phyloP scores from a whole-genome alignment of 1,140 invertebrate species.

The Probaryconus sp. region DNA sequence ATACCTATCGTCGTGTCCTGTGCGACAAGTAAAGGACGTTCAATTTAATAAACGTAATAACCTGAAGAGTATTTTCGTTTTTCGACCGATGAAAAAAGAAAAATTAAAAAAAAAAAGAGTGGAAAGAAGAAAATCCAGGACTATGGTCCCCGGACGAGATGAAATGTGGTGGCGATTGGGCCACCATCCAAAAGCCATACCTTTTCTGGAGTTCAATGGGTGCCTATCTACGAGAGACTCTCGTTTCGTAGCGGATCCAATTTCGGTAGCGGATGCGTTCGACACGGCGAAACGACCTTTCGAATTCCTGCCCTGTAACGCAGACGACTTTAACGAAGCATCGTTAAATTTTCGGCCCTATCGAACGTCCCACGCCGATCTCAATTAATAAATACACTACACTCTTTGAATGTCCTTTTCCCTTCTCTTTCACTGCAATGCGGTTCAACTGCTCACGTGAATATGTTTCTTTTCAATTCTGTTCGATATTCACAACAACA shows the following conservation, averaged over 20 bases:
- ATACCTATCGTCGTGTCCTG: conserved; percentile 63
- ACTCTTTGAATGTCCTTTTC: too few relatives aligned
- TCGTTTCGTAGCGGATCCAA: conserved; percentile 47
- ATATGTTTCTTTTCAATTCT: too few relatives aligned
- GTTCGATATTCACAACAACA: too few relatives aligned
- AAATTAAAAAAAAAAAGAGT: too few relatives aligned
- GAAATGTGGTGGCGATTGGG: conserved; percentile 77
- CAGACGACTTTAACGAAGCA: conserved; percentile 66
- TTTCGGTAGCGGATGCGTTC: conserved; percentile 36
- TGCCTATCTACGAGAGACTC: conserved; percentile 47
- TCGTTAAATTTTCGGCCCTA: conserved; percentile 64
- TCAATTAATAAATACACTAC: conserved; percentile 67
- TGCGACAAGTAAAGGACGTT: conserved; percentile 64
- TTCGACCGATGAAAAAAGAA: conserved; percentile 63
- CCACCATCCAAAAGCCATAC: conserved; percentile 74
- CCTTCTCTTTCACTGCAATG: too few relatives aligned
- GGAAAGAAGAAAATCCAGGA: conserved; percentile 66
- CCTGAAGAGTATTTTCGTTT: conserved; percentile 75
- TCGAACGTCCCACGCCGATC: conserved; percentile 48
- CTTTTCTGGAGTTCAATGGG: conserved; percentile 44
- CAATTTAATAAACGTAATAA: conserved; percentile 79
- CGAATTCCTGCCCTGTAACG: conserved; percentile 43
- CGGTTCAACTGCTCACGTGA: too few relatives aligned
- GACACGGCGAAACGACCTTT: conserved; percentile 48
- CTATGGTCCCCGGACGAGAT: conserved; percentile 59